Evolutionary conservation across 2,113 vertebrate species (phyloP), one percentile per base, ranked within the genome.

Genomic region (Vimba vimba): DNA sequence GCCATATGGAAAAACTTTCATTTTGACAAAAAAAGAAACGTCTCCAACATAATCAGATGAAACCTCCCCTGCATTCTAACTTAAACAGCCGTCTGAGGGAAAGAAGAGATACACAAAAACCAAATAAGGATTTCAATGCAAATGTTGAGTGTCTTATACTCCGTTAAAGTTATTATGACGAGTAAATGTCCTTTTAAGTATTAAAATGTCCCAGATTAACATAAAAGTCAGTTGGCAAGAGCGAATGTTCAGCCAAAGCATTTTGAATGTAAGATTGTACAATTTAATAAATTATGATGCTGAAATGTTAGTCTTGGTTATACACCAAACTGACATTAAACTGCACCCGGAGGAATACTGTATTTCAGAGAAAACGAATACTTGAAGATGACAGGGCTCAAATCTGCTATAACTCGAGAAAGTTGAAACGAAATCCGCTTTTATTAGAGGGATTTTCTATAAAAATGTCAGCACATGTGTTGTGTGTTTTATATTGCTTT

Each of bases 71-170:
- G 33, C 55, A 79, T n/a, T 59, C 27, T 23, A 59, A 25, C 68
- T 73, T 43, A 71, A 39, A 39, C 27, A 57, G 50, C 23, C 2
- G 7, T 57, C 79, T 50, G 17, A 68, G 27, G 19, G 11, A 55
- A 57, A 55, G 15, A 33, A n/a, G 4, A 27, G 15, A n/a, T n/a
- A 21, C 77, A 36, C 25, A 23, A 6, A 79, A 62, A 39, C 30
- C 19, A 57, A 59, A 73, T 83, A 83, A 25, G 68, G 82, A n/a
- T 83, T 73, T 59, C 43, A 59, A 83, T 59, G 21, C 50, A 73
- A n/a, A 73, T 10, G 47, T 59, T 43, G 39, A 82, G 11, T n/a
- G 12, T n/a, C 39, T n/a, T 62, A 60, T 68, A 17, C 6, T 23
- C 36, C 0, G 9, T 36, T 36, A 6, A 33, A 68, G 17, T 66